Percentiles rank a stretch among this genome's conserved stretches.
These are phyloP conservation scores for Buathra laborator DNA, from an alignment of 2,888 invertebrate genomes.

Conservation along the genomic window DNA sequence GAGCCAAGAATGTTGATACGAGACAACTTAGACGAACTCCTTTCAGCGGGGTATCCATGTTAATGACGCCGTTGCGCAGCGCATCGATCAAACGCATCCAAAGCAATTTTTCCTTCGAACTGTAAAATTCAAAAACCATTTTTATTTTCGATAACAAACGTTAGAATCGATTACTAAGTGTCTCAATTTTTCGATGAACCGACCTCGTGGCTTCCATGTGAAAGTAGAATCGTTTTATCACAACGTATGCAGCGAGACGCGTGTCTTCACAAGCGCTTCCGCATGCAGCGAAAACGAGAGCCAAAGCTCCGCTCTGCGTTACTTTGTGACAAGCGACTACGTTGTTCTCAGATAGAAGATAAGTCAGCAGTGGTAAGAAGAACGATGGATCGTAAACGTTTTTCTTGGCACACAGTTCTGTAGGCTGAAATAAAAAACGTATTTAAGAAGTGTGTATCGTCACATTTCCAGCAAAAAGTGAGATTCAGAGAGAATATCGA, in stretches of 20 bases:
- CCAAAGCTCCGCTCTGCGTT: constrained; percentile 90
- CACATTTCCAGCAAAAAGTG: no score
- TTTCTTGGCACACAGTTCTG: constrained; percentile 74
- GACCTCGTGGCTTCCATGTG: constrained; percentile 91
- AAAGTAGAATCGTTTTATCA: constrained; percentile 90
- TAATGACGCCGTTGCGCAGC: constrained; percentile 88
- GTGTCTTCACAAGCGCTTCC: constrained; percentile 89
- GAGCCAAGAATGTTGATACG: constrained; percentile 90
- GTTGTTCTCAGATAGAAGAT: constrained; percentile 91
- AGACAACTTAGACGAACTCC: constrained; percentile 86
- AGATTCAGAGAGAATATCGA: not conserved
- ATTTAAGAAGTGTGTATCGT: not conserved
- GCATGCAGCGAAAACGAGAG: constrained; percentile 90
- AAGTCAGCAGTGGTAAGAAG: constrained; percentile 91
- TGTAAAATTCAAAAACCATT: constrained; percentile 63
- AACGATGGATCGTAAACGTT: constrained; percentile 93
- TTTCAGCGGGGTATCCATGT: constrained; percentile 71
- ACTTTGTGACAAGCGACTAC: constrained; percentile 91
- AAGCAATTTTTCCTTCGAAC: constrained; percentile 89
- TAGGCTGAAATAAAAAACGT: constrained; percentile 68
- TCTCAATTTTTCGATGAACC: constrained; percentile 74
- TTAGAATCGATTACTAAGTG: no score
- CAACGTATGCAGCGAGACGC: constrained; percentile 91
- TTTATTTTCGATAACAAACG: constrained; percentile 85
- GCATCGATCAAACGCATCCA: constrained; percentile 90